Percentiles rank a stretch among this genome's conserved stretches.
These are phyloP conservation scores for Coenonympha glycerion DNA, from an alignment of 2,888 invertebrate genomes.

Conservation along the genomic window DNA sequence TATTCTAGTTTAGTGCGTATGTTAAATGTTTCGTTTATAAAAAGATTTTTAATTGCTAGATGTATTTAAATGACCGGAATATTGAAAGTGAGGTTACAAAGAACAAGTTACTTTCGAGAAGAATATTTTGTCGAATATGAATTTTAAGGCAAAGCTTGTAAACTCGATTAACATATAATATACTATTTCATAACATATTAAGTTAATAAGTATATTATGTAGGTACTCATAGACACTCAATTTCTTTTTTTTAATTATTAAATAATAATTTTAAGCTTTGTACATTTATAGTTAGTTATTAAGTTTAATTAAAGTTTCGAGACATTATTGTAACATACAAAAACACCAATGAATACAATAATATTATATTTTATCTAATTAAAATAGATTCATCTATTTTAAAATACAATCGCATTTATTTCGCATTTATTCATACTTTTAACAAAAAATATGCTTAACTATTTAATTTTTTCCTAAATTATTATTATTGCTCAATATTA, in stretches of 20 bases:
- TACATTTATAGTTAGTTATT: constrained; percentile 17
- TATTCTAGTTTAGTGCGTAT: not conserved
- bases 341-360: constrained; percentile 61
- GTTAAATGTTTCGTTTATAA: not conserved
- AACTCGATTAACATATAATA: not conserved
- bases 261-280: constrained; percentile 5
- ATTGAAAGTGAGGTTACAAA: constrained; percentile 10
- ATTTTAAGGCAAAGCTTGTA: not conserved
- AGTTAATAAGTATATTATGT: too few relatives aligned
- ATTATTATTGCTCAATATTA: constrained; percentile 56
- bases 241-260: not conserved
- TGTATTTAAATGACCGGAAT: not conserved
- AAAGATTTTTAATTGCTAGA: not conserved
- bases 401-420: constrained; percentile 47
- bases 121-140: not conserved
- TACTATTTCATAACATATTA: too few relatives aligned
- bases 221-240: not conserved
- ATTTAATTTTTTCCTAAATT: constrained; percentile 25
- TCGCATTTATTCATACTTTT: constrained; percentile 42
- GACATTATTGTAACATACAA: constrained; percentile 31
- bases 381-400: constrained; percentile 36
- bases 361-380: constrained; percentile 35
- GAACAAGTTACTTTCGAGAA: constrained; percentile 6
- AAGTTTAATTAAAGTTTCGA: constrained; percentile 17
- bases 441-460: constrained; percentile 1